Base-by-base conservation (phyloP, 2,888 invertebrate species). In the Reticulitermes lucifugus region DNA sequence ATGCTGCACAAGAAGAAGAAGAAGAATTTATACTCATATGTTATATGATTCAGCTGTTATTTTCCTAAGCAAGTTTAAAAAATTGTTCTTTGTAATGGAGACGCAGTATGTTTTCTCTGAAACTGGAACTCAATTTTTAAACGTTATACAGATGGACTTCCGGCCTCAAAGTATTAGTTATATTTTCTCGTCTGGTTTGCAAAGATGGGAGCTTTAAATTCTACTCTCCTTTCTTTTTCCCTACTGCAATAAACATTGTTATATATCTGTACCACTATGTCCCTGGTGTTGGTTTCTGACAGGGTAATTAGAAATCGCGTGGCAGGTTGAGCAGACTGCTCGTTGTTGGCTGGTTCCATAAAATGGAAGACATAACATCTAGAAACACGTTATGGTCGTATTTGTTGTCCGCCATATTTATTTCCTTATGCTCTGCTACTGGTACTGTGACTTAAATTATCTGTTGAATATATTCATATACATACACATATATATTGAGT, bases 321-420 rank as follows among this genome's bases (percentile, higher is more conserved):
- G 73, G 14, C 73, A 73, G 41, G 73, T 41, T 41, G 22, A 25
- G 9, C 60, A 60, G 60, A 21, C 6, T 60, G 60, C 21, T n/a
- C 25, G 65, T n/a, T 73, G 18, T 35, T 29, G 73, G 73, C 7
- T 41, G 21, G 22, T 5, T 41, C 73, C 41, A 73, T 73, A 73
- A 71, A 73, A 73, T 73, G 73, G 41, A 73, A 73, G 73, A 41
- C 73, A 73, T 73, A 73, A 41, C 0, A 41, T 1, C 6, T 7
- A 14, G 35, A 29, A 35, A 35, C 71, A 71, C 35, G 25, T 71
- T 9, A 14, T 18, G 73, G 25, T 41, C 41, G 73, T 41, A 73
- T 41, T 73, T 73, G 41, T 14, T 73, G 25, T 73, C 73, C 25
- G 2, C 21, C 73, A 73, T 73, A 73, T 73, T 73, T 41, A 73